Percentiles rank a stretch among this genome's conserved stretches.
Evolutionary conservation across 2,113 vertebrate species (phyloP).

Genomic region (Corythaixoides concolor): DNA sequence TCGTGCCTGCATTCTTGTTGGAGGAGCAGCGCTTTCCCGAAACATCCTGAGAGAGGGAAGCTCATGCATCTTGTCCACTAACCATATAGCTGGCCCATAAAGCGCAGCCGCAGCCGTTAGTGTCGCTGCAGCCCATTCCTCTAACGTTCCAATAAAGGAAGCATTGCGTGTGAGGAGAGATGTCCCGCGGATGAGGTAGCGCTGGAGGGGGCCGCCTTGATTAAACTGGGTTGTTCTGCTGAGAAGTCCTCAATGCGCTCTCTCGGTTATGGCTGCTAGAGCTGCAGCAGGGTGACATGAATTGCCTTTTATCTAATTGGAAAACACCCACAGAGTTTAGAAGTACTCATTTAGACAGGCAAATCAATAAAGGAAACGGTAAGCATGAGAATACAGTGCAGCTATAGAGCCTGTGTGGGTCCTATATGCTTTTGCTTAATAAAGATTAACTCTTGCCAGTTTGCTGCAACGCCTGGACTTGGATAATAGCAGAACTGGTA

Average conservation of each 20-base stretch:
- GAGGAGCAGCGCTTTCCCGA: not conserved
- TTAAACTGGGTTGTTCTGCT: slow-evolving; percentile 71
- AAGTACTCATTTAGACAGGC: slow-evolving; percentile 75
- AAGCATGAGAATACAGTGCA: slow-evolving; percentile 33
- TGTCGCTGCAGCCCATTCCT: not conserved
- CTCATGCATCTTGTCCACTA: not conserved
- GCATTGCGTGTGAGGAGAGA: not conserved
- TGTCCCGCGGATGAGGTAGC: slow-evolving; percentile 42
- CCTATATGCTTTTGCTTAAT: slow-evolving; percentile 59
- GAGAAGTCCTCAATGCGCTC: slow-evolving; percentile 47
- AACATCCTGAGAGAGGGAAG: not conserved
- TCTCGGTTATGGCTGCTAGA: slow-evolving; percentile 65
- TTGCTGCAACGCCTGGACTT: not conserved
- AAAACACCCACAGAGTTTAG: slow-evolving; percentile 76
- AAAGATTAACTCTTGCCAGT: slow-evolving; percentile 65
- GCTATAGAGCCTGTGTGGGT: not conserved
- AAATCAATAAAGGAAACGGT: slow-evolving; percentile 77
- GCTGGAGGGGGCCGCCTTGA: slow-evolving; percentile 56
- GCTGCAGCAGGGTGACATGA: slow-evolving; percentile 68
- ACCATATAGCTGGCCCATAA: not conserved
- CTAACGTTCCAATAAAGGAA: not conserved
- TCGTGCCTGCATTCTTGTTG: accelerated
- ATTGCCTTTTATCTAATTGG: slow-evolving; percentile 83
- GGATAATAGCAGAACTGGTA: not conserved
- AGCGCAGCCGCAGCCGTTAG: not conserved